Evolutionary conservation across 2,797 vertebrate genomes (phyloP), one percentile per base, ranked within the genome.

Genomic region (Oreochromis mossambicus): DNA sequence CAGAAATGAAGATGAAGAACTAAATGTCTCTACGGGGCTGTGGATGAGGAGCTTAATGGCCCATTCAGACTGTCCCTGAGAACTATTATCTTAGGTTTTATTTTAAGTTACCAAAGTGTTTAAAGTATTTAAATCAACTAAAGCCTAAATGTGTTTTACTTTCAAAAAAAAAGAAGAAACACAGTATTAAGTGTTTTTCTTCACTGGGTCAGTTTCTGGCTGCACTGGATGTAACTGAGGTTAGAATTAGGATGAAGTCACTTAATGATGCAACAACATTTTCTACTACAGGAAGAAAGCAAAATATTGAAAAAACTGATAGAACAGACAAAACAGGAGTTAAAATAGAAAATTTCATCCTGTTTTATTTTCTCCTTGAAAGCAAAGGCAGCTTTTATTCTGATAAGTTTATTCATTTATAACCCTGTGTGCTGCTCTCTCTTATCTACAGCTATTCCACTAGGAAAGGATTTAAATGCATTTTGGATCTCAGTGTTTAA

Each of bases 401-500:
- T 61, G 34, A 61, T 61, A 4, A 12, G 32, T 36, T 61, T 9
- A 61, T 36, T 61, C 6, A 61, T 61, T 12, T 61, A 61, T 61
- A 61, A 12, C 17, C 56, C 0, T 0, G 2, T 2, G 32, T 36
- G 32, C 58, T 61, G 58, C 32, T 36, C 36, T 36, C 36, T 9
- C 36, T 36, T 3, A 61, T 5, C 58, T n/a, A n/a, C 58, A 61
- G 58, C n/a, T 61, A 61, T n/a, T 61, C 32, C 32, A 36, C 32
- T 0, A 0, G 10, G 10, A n/a, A 61, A 36, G 0, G 17, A 61
- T 36, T 0, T 61, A 61, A 36, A 61, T 61, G 0, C 0, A 61
- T 36, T 61, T 12, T n/a, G 32, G 17, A 61, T n/a, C 17, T 61
- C 32, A 36, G 32, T 1, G 32, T 61, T 61, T 61, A 61, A 0